Percentiles rank a stretch among this genome's conserved stretches.
phyloP scores from a whole-genome alignment of 2,888 invertebrate genomes.

The Spodoptera littoralis region DNA sequence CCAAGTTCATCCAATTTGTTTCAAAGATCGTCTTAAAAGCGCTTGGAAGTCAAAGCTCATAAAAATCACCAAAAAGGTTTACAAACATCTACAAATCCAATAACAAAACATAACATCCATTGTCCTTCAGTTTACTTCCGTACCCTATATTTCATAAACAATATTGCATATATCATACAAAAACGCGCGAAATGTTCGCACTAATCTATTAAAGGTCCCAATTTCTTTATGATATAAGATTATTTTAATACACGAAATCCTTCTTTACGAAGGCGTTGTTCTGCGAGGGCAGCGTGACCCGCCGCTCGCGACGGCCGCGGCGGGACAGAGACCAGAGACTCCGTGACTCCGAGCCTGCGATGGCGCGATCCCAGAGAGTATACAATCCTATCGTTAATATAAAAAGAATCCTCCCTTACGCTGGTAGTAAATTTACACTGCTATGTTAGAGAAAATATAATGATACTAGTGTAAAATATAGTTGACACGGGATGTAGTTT shows the following conservation, averaged over 20 bases:
- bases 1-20: background rate
- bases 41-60: too few relatives aligned
- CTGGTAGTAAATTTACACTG: slow-evolving; percentile 7
- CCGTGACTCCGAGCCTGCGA: slow-evolving; percentile 10
- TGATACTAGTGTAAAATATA: background rate
- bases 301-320: slow-evolving; percentile 84
- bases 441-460: background rate
- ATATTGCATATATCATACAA: slow-evolving; percentile 3
- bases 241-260: slow-evolving; percentile 38
- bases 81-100: slow-evolving; percentile 21
- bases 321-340: slow-evolving; percentile 72
- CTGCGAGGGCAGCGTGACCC: slow-evolving; percentile 61
- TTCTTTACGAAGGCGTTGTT: slow-evolving; percentile 14
- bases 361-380: slow-evolving; percentile 4
- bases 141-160: background rate
- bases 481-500: background rate
- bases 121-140: slow-evolving; percentile 18
- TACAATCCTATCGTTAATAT: slow-evolving; percentile 23
- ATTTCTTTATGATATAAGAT: slow-evolving; percentile 17
- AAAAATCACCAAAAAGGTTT: slow-evolving; percentile 16
- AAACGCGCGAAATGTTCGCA: slow-evolving; percentile 13
- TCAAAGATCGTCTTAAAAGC: background rate
- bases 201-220: slow-evolving; percentile 17
- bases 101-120: slow-evolving; percentile 10
- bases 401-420: slow-evolving; percentile 12